Conservation (phyloP, 2,797 vertebrate genomes). For the Molossus alvarezi region DNA sequence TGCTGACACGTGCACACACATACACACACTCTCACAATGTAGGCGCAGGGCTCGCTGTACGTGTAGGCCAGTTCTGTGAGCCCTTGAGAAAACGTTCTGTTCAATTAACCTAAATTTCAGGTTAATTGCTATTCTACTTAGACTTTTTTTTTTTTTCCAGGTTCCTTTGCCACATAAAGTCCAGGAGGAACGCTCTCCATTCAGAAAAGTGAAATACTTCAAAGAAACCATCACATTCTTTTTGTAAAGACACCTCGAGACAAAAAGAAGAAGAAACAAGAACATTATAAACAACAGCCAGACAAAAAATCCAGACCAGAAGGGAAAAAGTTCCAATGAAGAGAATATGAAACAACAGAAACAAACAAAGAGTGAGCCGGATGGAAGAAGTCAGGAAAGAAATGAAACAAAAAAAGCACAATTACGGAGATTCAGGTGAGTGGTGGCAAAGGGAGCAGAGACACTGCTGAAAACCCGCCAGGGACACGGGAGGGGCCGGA, state of each 20-base stretch:
- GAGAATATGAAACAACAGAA: neutral
- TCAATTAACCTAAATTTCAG: neutral
- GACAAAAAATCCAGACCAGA: neutral
- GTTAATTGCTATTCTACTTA: neutral
- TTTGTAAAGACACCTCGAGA: neutral
- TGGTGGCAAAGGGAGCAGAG: neutral
- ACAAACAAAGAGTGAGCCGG: neutral
- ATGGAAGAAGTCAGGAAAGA: neutral
- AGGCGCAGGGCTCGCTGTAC: neutral
- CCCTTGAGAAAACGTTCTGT: neutral
- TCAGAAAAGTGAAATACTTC: neutral
- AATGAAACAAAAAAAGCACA: neutral
- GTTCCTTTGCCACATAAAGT: neutral
- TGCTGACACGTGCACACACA: neutral
- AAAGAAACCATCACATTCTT: neutral
- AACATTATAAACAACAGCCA: neutral
- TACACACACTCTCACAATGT: neutral
- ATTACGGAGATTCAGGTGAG: neutral
- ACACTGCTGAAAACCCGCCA: neutral
- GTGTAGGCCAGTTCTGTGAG: neutral
- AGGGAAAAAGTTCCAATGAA: neutral
- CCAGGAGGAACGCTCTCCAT: neutral
- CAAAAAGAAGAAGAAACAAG: neutral
- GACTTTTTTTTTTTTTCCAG: neutral
- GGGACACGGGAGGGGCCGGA: neutral